Evolutionary conservation across 2,888 invertebrate species (phyloP), one percentile per base, ranked within the genome.

Genomic region (Plebejus argus): DNA sequence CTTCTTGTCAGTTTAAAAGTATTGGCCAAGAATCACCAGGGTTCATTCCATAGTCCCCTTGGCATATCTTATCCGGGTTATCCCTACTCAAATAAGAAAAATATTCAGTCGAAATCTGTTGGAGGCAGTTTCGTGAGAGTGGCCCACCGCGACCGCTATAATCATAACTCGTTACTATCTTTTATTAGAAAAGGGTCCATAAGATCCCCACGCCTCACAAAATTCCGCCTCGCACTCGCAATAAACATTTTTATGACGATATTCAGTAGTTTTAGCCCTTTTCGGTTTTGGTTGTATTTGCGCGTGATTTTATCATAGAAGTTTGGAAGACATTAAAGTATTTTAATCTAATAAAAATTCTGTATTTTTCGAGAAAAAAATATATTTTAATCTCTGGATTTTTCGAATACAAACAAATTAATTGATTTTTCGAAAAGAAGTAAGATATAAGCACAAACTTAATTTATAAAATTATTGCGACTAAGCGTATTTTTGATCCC

Each of bases 161-260:
- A 33, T 39, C 74, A n/a, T 75, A 70, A 49, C 28, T 74, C 8
- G 6, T 66, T 74, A 45, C 20, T 45, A 58, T 61, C 66, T 66
- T 66, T 15, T 66, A 66, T 28, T 66, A 15, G 66, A 66, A 66
- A 58, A 76, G 35, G 56, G 61, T 12, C 61, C 61, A 49, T 53
- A 53, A 3, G 15, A 35, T 61, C 76, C 58, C 61, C 61, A 61
- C 33, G 76, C 39, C 61, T 39, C 39, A n/a, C 23, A 66, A 66
- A 66, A 61, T 23, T 23, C 58, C 23, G 28, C 28, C 66, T 5
- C 66, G n/a, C 28, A 15, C 28, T 66, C 12, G 66, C 28, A 66
- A 66, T 66, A 66, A 66, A 66, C 23, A 66, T 66, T 12, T 66
- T 28, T 28, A 66, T 28, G 8, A 20, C 28, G 66, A 28, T 66